Conservation (phyloP, 2,113 vertebrate genomes). For the Sialia sialis region DNA sequence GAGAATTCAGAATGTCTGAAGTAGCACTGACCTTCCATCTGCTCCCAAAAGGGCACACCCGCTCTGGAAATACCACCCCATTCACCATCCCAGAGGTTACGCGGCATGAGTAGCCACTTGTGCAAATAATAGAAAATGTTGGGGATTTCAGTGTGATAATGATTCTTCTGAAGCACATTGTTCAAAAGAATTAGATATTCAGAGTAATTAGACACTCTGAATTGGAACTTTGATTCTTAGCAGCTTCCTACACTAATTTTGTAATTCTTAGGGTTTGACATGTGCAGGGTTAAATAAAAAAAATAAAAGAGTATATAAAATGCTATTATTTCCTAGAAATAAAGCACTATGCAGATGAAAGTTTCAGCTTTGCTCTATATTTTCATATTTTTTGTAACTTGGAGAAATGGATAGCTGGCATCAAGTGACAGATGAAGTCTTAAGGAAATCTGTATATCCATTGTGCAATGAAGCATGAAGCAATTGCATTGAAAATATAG, state of each 20-base stretch:
- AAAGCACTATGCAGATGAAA: neutral
- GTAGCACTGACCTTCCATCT: slow-evolving; percentile 6
- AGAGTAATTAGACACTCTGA: neutral
- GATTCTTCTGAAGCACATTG: slow-evolving; percentile 37
- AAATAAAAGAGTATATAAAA: neutral
- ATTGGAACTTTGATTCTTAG: neutral
- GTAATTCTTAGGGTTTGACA: neutral
- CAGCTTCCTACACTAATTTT: neutral
- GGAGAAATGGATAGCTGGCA: neutral
- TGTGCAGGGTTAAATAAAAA: neutral
- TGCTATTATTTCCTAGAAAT: neutral
- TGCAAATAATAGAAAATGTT: slow-evolving; percentile 48
- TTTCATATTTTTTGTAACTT: neutral
- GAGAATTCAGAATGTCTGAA: neutral
- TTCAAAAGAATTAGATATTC: slow-evolving; percentile 35
- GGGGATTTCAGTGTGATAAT: slow-evolving; percentile 22
- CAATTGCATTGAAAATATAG: neutral
- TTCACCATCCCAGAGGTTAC: neutral
- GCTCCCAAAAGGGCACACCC: slow-evolving; percentile 3
- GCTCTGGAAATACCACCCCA: slow-evolving; percentile 19
- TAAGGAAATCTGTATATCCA: neutral
- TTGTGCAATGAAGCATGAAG: neutral
- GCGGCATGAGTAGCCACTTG: neutral
- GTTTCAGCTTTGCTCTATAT: neutral
- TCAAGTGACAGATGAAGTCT: neutral